Evolutionary conservation across 2,888 invertebrate genomes (phyloP), one percentile per base, ranked within the genome.

Genomic region (Reticulitermes lucifugus): DNA sequence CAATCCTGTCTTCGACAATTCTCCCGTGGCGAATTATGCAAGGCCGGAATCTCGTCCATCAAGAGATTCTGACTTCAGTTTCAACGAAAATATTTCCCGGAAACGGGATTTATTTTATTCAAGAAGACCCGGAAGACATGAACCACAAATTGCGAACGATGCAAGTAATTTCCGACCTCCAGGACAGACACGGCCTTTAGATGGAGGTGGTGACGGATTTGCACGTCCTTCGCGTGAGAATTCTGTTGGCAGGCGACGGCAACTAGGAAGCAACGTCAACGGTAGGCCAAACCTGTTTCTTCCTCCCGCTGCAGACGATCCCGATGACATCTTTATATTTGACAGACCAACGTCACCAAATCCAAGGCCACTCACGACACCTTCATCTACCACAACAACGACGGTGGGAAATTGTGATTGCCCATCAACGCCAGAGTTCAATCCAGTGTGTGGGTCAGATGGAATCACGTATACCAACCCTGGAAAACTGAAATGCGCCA

Each of bases 391-490:
- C 41, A 84, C 86, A 29, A 84, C 86, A 29, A 83, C 84, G n/a
- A 73, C 51, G 7, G 41, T 73, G 4, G 79, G 55, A 21, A 55
- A 55, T 18, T 87, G 86, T 46, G 71, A 80, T 55, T 87, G 87
- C 43, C 86, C 86, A 5, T 83, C 84, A 4, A 87, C 87, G 9
- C 79, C 83, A 0, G 87, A 87, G 85, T 87, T 86, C 85, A 87
- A 87, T 80, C 87, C 87, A 2, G 87, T 87, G 41, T 87, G 87
- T 46, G 87, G 87, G 10, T 65, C 84, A 2, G 86, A 87, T 83
- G 55, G 81, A 12, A 80, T 83, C 46, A 85, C 87, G 5, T 87
- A 87, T 81, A 71, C 80, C 25, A 87, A 87, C 77, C 86, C 86
- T 18, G 86, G 86, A n/a, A 85, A 79, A 65, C 84, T 87, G n/a